A percentile compares a stretch with the other conserved stretches of the same genome.
Evolutionary conservation across 2,888 invertebrate species (phyloP).

Genomic region (Tenthredo livida): DNA sequence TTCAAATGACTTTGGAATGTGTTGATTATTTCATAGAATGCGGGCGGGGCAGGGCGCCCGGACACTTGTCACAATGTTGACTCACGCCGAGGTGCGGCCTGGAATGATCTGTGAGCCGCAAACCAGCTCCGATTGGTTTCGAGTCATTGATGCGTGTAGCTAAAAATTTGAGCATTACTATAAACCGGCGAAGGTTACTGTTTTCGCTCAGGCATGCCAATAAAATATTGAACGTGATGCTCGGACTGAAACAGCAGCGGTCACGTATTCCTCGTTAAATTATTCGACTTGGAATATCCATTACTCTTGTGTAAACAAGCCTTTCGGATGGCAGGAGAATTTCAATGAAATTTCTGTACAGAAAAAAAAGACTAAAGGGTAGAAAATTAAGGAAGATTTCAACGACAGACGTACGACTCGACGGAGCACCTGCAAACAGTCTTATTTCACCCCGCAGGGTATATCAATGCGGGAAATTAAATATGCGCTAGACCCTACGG

Average conservation of each 20-base stretch:
- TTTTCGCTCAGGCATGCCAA: constrained; percentile 24
- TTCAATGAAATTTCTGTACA: neutral
- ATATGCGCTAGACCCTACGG: neutral
- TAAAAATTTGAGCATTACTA: neutral
- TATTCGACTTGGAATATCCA: constrained; percentile 46
- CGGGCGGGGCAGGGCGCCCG: constrained; percentile 39
- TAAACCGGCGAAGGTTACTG: neutral
- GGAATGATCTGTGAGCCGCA: constrained; percentile 14
- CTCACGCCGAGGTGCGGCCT: constrained; percentile 42
- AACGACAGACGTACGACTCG: neutral
- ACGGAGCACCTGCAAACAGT: constrained; percentile 3
- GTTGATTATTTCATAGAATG: neutral
- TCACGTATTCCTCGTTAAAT: constrained; percentile 43
- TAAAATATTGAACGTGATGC: neutral
- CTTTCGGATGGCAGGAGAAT: constrained; percentile 35
- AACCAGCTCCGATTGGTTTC: constrained; percentile 23
- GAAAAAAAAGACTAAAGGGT: neutral
- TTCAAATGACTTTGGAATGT: constrained; percentile 28
- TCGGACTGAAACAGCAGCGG: constrained; percentile 19
- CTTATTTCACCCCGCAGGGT: neutral
- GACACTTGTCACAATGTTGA: constrained; percentile 50
- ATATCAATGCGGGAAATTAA: neutral
- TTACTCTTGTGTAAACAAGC: constrained; percentile 49
- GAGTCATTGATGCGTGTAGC: neutral
- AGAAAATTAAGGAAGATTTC: neutral